A percentile compares a stretch with the other conserved stretches of the same genome.
These are phyloP conservation scores for Muntiacus muntjak DNA, from an alignment of 2,113 vertebrate genomes.

Conservation along the genomic window DNA sequence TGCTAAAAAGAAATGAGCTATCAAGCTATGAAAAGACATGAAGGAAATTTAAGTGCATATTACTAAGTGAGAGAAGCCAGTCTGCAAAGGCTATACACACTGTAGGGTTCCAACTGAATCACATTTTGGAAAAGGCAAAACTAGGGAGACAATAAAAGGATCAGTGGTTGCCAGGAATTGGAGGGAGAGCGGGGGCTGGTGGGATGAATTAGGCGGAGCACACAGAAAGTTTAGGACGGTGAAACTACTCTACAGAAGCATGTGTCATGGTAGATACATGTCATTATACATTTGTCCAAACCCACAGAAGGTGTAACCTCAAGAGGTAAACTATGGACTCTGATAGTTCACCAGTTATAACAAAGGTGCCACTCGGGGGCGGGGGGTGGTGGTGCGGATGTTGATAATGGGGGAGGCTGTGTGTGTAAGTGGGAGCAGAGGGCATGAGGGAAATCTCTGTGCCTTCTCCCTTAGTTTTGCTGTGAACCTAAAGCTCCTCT, in stretches of 20 bases:
- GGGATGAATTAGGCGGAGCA: not conserved
- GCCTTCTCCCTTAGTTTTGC: not conserved
- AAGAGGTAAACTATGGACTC: not conserved
- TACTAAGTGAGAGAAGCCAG: not conserved
- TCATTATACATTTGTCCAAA: not conserved
- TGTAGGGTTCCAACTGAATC: not conserved
- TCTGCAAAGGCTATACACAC: not conserved
- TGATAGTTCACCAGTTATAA: too few relatives aligned
- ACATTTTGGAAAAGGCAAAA: not conserved
- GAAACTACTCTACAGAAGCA: not conserved
- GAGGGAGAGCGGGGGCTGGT: not conserved
- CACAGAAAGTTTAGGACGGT: not conserved
- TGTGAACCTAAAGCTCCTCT: not conserved
- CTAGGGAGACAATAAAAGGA: not conserved
- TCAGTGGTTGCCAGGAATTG: not conserved
- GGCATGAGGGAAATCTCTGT: not conserved
- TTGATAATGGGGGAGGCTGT: not conserved
- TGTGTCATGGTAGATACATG: not conserved
- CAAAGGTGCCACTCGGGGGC: fast-evolving
- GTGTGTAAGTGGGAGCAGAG: not conserved
- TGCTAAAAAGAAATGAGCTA: not conserved
- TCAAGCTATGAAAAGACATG: not conserved
- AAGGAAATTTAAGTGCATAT: not conserved
- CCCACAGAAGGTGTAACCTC: too few relatives aligned
- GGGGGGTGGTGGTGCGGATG: fast-evolving